Base-by-base conservation (phyloP, 2,113 vertebrate species). In the Acanthisitta chloris region DNA sequence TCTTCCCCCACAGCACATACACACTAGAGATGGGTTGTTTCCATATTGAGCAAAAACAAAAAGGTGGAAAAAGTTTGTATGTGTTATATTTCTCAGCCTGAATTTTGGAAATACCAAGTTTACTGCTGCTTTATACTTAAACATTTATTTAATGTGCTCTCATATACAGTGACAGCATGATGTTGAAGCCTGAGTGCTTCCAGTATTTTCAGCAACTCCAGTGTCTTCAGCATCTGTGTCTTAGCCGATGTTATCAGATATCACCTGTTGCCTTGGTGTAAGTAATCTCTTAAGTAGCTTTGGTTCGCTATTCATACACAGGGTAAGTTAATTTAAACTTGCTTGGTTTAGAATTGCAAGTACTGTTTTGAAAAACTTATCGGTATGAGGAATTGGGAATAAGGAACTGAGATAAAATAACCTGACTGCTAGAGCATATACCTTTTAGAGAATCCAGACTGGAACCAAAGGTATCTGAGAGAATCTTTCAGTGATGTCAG, bases 161-260 rank as follows among this genome's bases (percentile, higher is more conserved):
- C 74, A 12, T 97, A 8, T 96, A 11, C 98, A 99, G 99, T 79
- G 99, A 99, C 96, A 99, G 99, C 19, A 97, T 99, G 62, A 98
- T 99, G 96, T 96, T 99, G 94, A 99, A 98, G 45, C 96, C 98
- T 2, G 98, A 99, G 85, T 98, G 98, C 90, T 98, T 99, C 93
- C 97, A 96, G 0, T 97, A 98, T 82, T 98, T 99, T 74, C 96
- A 92, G 52, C 97, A 98, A 17, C 98, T 99, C 42, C 11, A 12
- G 51, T 91, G 84, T 36, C 98, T 99, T 74, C 94, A 97, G 74
- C 98, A 99, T 65, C 97, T 99, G 38, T 98, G 98, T 19, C 98
- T 99, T 93, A 99, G 99, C 48, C 99, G 99, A 90, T 99, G 99
- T 96, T 99, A 99, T 4, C 99, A 99, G 97, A 99, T 99, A 72